Base-by-base conservation (phyloP, 37 sponge, comb jelly and placozoan species). In the Hormiphora californensis region DNA sequence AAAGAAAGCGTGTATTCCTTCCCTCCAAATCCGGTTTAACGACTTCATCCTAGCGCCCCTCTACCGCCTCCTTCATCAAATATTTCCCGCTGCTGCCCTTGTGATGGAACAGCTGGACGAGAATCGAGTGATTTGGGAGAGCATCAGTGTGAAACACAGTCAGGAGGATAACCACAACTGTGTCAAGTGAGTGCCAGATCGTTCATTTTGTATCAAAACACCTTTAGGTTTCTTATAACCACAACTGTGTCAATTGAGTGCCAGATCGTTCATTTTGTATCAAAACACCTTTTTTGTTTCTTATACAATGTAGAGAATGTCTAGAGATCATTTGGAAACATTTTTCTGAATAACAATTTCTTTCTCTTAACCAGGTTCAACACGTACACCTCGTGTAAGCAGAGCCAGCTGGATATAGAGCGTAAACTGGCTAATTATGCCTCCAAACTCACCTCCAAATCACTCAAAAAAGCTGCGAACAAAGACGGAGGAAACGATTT, bases 1-100 rank as follows among this genome's bases (percentile, higher is more conserved):
- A 39, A 89, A 94, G 55, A 90, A 86, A 40, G 94, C 92, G 0
- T 89, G 89, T 89, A 89, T 93, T 85, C 92, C 94, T 36, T 92
- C 88, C n/a, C 94, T 89, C 40, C 94, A 93, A 63, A 25, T 93
- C 22, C 54, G 54, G 30, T 93, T 93, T 54, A 39, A 88, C 39
- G 91, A 93, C 54, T 40, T 67, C 69, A 93, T 93, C 49, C 88
- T 88, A n/a, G 89, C 61, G 39, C 94, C 94, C 12, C 90, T 89
- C 54, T 93, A 90, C 88, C 89, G 67, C 46, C 44, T 73, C 9
- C 44, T 73, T 4, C n/a, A n/a, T 3, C n/a, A 73, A 41, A n/a
- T 73, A 5, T 46, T 73, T 25, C 81, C 81, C 32, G 46, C 81
- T 4, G 81, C 44, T 19, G 46, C 40, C 28, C 12, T 33, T 0